Evolutionary conservation across 1,140 invertebrate species (phyloP).

Genomic region (Cataglyphis hispanica): DNA sequence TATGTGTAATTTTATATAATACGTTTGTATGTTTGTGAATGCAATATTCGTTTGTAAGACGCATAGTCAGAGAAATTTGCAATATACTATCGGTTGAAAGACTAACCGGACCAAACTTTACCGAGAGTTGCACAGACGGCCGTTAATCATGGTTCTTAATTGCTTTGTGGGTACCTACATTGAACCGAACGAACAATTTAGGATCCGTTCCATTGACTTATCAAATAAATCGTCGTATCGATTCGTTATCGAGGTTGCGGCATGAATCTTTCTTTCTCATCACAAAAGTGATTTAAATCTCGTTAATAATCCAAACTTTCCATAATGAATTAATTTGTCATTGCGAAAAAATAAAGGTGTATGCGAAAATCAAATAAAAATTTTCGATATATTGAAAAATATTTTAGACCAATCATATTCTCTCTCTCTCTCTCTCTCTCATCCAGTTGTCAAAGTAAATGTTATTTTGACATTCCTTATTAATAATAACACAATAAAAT

Average conservation of each 20-base stretch:
- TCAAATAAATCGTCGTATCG: slow-evolving; percentile 75
- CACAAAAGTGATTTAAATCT: slow-evolving; percentile 68
- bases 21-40: slow-evolving; percentile 1
- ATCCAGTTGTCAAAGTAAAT: background rate
- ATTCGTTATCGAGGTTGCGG: slow-evolving; percentile 60
- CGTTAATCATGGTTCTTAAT: slow-evolving; percentile 79
- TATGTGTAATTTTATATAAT: too few relatives aligned
- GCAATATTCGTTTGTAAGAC: slow-evolving; percentile 10
- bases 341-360: too few relatives aligned
- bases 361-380: background rate
- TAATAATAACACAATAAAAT: background rate
- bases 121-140: slow-evolving; percentile 61
- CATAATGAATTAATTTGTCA: background rate
- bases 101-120: slow-evolving; percentile 61
- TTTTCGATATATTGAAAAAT: background rate
- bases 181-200: slow-evolving; percentile 73
- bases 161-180: slow-evolving; percentile 72
- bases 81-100: slow-evolving; percentile 51
- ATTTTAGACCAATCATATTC: background rate
- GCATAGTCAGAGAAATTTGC: slow-evolving; percentile 24
- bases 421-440: too few relatives aligned
- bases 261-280: slow-evolving; percentile 55
- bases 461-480: background rate
- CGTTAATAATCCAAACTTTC: slow-evolving; percentile 68
- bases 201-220: slow-evolving; percentile 73